Percentiles rank a stretch among this genome's conserved stretches.
Evolutionary conservation across 2,113 vertebrate species (phyloP).

Genomic region (Tragelaphus imberbis): DNA sequence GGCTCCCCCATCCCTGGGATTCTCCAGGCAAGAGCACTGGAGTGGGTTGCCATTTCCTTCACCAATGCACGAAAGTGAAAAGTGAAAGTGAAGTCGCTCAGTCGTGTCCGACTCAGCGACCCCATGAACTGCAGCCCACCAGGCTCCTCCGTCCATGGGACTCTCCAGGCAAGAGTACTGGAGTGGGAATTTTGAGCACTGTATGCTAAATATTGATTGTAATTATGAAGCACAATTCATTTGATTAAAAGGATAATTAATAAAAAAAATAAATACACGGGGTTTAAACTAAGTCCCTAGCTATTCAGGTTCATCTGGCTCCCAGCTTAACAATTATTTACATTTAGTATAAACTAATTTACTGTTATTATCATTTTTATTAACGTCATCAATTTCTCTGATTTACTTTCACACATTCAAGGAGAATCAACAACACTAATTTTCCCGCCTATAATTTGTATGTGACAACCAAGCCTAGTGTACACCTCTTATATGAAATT

Average conservation of each 20-base stretch:
- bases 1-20: too few species aligned
- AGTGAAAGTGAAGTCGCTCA: too few species aligned
- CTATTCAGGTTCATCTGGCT: conserved; percentile 39
- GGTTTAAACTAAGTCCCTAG: conserved; percentile 31
- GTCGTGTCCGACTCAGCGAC: too few species aligned
- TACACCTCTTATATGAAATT: not conserved
- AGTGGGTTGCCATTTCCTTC: too few species aligned
- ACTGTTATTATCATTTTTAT: conserved; percentile 72
- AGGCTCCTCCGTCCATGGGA: too few species aligned
- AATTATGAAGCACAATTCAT: conserved; percentile 55
- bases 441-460: conserved; percentile 41
- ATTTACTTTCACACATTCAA: conserved; percentile 53
- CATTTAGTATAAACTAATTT: conserved; percentile 67
- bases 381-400: conserved; percentile 58
- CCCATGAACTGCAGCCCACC: too few species aligned
- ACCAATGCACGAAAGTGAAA: too few species aligned
- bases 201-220: conserved; percentile 13
- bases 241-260: conserved; percentile 47
- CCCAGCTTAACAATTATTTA: conserved; percentile 65
- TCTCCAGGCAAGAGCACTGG: too few species aligned
- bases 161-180: too few species aligned
- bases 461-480: not conserved
- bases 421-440: conserved; percentile 50
- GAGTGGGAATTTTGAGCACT: not conserved
- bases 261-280: conserved; percentile 42